Percentiles rank a stretch among this genome's conserved stretches.
Conservation (phyloP, 2,888 invertebrate species). For the Hymenopus coronatus region DNA sequence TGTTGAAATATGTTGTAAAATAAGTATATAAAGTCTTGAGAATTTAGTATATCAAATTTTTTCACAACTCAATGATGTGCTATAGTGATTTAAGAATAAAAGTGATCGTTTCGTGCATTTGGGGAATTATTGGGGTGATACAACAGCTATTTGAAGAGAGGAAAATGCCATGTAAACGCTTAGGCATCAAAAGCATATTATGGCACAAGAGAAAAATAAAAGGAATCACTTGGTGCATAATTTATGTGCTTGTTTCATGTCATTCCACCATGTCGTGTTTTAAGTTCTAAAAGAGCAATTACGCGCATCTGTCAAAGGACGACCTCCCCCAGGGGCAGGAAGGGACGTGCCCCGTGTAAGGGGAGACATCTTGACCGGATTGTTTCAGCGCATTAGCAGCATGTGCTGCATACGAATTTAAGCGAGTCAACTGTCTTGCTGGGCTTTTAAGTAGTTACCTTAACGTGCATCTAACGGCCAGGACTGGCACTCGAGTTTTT, state of each 20-base stretch:
- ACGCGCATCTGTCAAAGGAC: background rate
- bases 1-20: no score
- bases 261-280: background rate
- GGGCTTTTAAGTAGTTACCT: background rate
- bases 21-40: no score
- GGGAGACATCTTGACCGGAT: background rate
- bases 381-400: background rate
- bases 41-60: no score
- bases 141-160: background rate
- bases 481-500: background rate
- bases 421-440: background rate
- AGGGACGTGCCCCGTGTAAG: background rate
- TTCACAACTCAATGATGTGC: no score
- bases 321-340: background rate
- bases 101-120: no score
- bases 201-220: background rate
- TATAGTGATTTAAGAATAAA: no score
- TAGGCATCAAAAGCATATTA: background rate
- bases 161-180: background rate
- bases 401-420: background rate
- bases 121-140: background rate
- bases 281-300: constrained; percentile 11
- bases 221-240: background rate
- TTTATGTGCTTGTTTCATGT: background rate
- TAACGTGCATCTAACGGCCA: background rate